phyloP scores from a whole-genome alignment of 2,797 vertebrate genomes.

The Craterocephalus amniculus region DNA sequence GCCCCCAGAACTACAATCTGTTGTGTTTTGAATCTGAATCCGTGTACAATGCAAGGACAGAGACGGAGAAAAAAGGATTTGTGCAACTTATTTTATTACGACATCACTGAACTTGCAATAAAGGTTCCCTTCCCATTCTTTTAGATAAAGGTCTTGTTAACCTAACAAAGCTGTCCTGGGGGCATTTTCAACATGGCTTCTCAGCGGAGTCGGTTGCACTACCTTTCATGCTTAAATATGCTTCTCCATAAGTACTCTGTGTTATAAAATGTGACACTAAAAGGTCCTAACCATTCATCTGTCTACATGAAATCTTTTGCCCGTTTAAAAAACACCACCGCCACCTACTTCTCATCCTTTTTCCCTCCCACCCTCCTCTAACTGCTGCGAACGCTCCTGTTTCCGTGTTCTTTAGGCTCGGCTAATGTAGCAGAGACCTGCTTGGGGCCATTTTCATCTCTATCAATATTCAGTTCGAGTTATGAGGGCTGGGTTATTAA shows the following conservation, averaged over 20 bases:
- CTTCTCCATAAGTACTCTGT: background rate
- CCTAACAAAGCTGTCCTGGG: background rate
- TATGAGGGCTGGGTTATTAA: constrained; percentile 66
- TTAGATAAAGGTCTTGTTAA: background rate
- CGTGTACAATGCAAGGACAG: background rate
- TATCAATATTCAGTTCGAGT: constrained; percentile 77
- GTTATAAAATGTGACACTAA: constrained; percentile 5
- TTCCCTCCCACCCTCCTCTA: constrained; percentile 9
- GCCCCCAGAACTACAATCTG: background rate
- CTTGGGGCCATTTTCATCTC: constrained; percentile 72
- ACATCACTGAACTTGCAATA: background rate
- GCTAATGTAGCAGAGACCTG: constrained; percentile 68
- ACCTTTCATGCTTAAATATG: background rate
- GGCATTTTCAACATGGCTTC: background rate
- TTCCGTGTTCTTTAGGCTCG: constrained; percentile 42
- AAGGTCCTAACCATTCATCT: constrained; percentile 1
- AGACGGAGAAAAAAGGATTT: background rate
- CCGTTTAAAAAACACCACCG: background rate
- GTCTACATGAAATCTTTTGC: background rate
- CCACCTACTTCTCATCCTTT: background rate
- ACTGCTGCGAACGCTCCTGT: constrained; percentile 27
- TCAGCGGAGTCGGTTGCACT: background rate
- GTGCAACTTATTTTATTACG: background rate
- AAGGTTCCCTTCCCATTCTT: background rate
- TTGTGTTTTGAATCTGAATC: background rate